A percentile compares a stretch with the other conserved stretches of the same genome.
Conservation (phyloP, 2,113 vertebrate genomes). For the Morone saxatilis region DNA sequence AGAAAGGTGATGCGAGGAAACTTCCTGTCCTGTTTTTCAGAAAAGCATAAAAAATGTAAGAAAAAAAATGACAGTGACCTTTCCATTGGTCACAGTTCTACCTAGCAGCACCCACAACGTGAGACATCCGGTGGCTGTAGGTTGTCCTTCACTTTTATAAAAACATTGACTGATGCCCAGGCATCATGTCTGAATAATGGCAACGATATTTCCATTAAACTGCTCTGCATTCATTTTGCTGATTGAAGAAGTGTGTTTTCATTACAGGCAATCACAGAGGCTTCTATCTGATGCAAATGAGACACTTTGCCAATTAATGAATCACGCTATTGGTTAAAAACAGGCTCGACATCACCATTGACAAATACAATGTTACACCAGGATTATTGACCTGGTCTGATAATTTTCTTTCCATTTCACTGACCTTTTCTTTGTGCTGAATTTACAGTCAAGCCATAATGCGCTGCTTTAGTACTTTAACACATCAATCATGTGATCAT, state of each 20-base stretch:
- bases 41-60: background rate
- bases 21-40: background rate
- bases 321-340: slow-evolving; percentile 65
- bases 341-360: slow-evolving; percentile 47
- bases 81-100: background rate
- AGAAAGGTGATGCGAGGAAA: no score
- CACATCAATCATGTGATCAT: slow-evolving; percentile 68
- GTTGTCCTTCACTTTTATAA: background rate
- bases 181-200: slow-evolving; percentile 57
- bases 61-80: background rate
- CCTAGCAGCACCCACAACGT: background rate
- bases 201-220: slow-evolving; percentile 62
- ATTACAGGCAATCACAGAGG: slow-evolving; percentile 62
- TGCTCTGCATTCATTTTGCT: slow-evolving; percentile 60
- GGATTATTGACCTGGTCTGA: slow-evolving; percentile 53
- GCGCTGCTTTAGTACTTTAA: slow-evolving; percentile 53
- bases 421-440: slow-evolving; percentile 60
- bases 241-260: slow-evolving; percentile 71
- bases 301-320: slow-evolving; percentile 73
- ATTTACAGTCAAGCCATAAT: slow-evolving; percentile 40
- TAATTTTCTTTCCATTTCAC: slow-evolving; percentile 62
- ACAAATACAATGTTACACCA: slow-evolving; percentile 48
- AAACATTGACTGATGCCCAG: background rate
- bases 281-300: slow-evolving; percentile 68
- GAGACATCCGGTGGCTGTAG: background rate